These are phyloP conservation scores for Trachymyrmex cornetzi DNA, from an alignment of 1,140 invertebrate genomes.

Conservation along the genomic window DNA sequence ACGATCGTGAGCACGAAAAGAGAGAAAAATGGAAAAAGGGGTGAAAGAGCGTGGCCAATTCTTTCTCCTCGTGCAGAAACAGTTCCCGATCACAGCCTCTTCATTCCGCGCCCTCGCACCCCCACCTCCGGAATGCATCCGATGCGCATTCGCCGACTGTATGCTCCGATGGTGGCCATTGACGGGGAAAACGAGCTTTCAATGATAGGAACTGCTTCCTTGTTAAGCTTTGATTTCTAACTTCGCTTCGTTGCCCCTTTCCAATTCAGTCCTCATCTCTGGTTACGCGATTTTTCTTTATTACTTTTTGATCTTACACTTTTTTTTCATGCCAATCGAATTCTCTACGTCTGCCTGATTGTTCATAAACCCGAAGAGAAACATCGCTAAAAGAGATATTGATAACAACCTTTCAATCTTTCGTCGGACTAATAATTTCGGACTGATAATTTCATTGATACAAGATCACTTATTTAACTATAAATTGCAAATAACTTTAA, in stretches of 20 bases:
- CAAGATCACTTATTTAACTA: not conserved
- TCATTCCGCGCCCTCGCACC: constrained; percentile 36
- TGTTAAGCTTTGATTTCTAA: constrained; percentile 53
- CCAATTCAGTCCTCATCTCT: not conserved
- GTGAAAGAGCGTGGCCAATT: not conserved
- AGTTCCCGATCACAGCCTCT: constrained; percentile 41
- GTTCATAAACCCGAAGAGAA: not conserved
- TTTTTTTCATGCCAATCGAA: not conserved
- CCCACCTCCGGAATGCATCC: constrained; percentile 33
- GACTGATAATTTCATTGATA: not conserved
- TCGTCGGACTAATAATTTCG: not conserved
- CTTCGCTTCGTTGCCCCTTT: not conserved
- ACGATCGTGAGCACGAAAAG: not conserved
- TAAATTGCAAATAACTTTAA: constrained; percentile 2
- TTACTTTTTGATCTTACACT: not conserved
- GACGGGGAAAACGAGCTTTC: constrained; percentile 59
- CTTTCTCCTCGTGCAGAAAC: constrained; percentile 4
- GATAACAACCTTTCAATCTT: not conserved
- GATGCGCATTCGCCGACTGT: constrained; percentile 31
- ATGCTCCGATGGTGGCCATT: constrained; percentile 41
- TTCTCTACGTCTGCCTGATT: not conserved
- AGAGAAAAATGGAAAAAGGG: not conserved
- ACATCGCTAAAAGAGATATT: not conserved
- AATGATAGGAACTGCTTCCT: constrained; percentile 51
- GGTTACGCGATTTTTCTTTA: not conserved